Base-by-base conservation (phyloP, 2,797 vertebrate species). In the Lithobates sylvaticus region DNA sequence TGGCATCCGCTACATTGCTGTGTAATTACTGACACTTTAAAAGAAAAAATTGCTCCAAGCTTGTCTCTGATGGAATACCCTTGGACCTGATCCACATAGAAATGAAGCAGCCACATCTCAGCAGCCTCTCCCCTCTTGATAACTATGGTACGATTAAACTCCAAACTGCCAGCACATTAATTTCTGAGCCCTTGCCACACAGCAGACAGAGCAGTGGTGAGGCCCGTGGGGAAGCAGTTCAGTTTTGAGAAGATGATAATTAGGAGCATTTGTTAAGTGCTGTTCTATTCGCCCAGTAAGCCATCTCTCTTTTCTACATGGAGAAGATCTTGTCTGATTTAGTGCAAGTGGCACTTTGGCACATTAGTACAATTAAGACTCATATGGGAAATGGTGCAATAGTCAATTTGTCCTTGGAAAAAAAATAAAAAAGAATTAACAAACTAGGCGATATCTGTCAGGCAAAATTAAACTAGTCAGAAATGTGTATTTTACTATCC, bases 1-100 rank as follows among this genome's bases (percentile, higher is more conserved):
- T 69, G 54, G 65, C 80, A 42, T 10, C 16, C 23, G 65, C 42
- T 5, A 42, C 18, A 36, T 72, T 61, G 47, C 75, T 87, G 47
- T 77, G 76, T 76, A 86, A 86, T 86, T 86, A 87, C 85, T 61
- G 75, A 87, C 69, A 83, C 74, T 78, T 78, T 72, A 47, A 27
- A 83, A 54, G 79, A 68, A 67, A 74, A 78, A 70, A 23, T 72
- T 83, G 80, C 75, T 73, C 67, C 67, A 36, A 74, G 69, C 70
- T 65, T 9, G 54, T 42, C 29, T 73, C 86, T 78, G 69, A 79
- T 75, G 83, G 82, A 87, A 83, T 29, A 64, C 18, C 23, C 29
- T 83, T 86, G 76, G 81, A 83, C 77, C 76, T 15, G 76, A 74
- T 83, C 76, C 81, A 74, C 39, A 44, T 16, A 10, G 29, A 23